phyloP scores from a whole-genome alignment of 2,888 invertebrate genomes.

The Cheilosia soror region DNA sequence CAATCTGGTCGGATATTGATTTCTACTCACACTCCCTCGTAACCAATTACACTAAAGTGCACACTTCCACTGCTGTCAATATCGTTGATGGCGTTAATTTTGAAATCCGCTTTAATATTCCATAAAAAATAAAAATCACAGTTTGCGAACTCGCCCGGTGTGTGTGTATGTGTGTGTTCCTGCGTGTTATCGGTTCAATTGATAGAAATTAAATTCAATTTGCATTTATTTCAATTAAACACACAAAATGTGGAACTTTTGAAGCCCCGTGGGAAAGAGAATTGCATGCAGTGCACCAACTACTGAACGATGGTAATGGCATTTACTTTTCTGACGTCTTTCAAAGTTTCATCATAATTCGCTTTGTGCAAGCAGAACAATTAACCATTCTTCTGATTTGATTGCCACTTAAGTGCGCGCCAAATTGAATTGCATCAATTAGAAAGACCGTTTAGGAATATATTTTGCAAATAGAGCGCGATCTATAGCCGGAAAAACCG shows the following conservation, averaged over 20 bases:
- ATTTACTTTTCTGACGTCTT: constrained; percentile 29
- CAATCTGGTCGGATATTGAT: constrained; percentile 5
- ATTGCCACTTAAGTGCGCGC: constrained; percentile 44
- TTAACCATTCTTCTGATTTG: constrained; percentile 62
- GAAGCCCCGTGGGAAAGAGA: not conserved
- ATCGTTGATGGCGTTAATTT: not conserved
- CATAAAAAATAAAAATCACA: constrained; percentile 36
- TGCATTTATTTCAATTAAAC: constrained; percentile 56
- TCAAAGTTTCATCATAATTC: constrained; percentile 52
- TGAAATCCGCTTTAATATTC: constrained; percentile 17
- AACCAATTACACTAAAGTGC: constrained; percentile 12
- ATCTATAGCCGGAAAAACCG: not conserved
- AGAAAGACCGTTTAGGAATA: not conserved
- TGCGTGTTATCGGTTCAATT: constrained; percentile 33
- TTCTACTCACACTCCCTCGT: constrained; percentile 4
- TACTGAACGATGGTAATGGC: constrained; percentile 1
- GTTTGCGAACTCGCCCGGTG: not conserved
- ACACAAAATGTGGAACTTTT: constrained; percentile 9
- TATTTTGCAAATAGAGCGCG: not conserved
- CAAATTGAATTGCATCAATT: constrained; percentile 29
- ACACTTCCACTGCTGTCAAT: constrained; percentile 17
- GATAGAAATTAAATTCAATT: constrained; percentile 61
- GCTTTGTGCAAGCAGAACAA: constrained; percentile 49
- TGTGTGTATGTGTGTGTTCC: not conserved
- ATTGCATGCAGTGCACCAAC: not conserved